phyloP scores from a whole-genome alignment of 2,797 vertebrate species.

The Pangasius larnaudii region DNA sequence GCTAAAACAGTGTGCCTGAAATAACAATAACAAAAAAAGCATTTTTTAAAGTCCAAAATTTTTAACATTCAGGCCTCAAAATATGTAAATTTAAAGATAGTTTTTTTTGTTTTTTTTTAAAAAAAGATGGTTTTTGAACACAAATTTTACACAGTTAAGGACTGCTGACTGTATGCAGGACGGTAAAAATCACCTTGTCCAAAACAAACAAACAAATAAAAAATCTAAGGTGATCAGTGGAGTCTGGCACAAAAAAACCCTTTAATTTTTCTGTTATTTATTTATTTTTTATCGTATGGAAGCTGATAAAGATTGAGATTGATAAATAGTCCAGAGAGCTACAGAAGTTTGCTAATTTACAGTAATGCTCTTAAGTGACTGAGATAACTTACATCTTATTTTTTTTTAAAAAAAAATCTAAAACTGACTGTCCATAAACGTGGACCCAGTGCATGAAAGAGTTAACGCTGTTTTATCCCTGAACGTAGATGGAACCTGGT shows the following conservation, averaged over 20 bases:
- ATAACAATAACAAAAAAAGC: no score
- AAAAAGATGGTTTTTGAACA: no score
- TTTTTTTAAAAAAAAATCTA: not conserved
- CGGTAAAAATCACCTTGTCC: no score
- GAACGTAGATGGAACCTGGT: not conserved
- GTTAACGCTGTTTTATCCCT: not conserved
- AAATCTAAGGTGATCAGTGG: not conserved
- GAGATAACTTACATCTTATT: not conserved
- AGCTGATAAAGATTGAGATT: not conserved
- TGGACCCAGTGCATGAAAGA: not conserved
- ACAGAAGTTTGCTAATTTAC: not conserved
- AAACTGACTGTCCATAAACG: not conserved
- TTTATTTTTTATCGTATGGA: not conserved
- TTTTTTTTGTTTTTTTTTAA: no score
- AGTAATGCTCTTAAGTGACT: not conserved
- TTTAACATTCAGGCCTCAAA: no score
- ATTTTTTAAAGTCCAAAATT: no score
- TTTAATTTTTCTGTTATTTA: not conserved
- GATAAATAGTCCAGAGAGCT: no score
- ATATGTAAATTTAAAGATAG: no score
- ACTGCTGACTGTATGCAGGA: no score
- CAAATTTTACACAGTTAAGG: no score
- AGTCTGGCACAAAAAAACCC: not conserved
- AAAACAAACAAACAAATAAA: not conserved
- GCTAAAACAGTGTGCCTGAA: no score